Evolutionary conservation across 2,113 vertebrate species (phyloP), one percentile per base, ranked within the genome.

Genomic region (Oncorhynchus masou): DNA sequence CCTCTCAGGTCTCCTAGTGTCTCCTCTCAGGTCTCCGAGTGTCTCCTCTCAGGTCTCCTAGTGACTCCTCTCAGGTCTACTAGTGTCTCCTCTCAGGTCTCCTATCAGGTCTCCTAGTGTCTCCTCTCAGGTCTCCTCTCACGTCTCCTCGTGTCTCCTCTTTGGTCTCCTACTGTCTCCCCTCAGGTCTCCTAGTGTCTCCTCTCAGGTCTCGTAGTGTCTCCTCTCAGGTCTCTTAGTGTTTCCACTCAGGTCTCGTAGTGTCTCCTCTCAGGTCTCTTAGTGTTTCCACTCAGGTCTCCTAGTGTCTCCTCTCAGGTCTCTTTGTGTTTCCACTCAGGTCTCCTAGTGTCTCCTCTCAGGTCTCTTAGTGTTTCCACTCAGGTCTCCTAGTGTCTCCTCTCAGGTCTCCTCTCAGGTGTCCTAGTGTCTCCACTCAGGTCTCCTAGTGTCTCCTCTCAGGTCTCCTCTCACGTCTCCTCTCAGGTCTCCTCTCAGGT

Each of bases 251-350:
- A 34, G 5, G 31, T 34, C 1, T 6, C 31, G 4, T 31, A 5
- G 31, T 31, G 31, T 31, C 31, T 31, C n/a, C n/a, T n/a, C n/a
- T n/a, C 34, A 87, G 87, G 86, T 24, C 60, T 11, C 68, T 51
- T 7, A 1, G 34, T 31, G 7, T 13, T 20, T 31, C 68, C 68
- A 84, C 81, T 83, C 69, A 83, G 2, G 27, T 34, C 27, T 34
- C 66, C 66, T 8, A 2, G 12, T 34, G 9, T 49, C 48, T 49
- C 48, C 71, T 49, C 49, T 71, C 31, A 87, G 86, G 4, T 6
- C 68, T 29, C 68, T 34, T 85, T n/a, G n/a, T n/a, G n/a, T n/a
- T n/a, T n/a, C n/a, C n/a, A n/a, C 79, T 83, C 69, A 84, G 22
- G 64, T 66, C 24, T 29, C 64, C 24, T 34, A 6, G 31, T 34